A percentile compares a stretch with the other conserved stretches of the same genome.
Conservation (phyloP, 2,113 vertebrate genomes). For the Nannobrachium achirus region DNA sequence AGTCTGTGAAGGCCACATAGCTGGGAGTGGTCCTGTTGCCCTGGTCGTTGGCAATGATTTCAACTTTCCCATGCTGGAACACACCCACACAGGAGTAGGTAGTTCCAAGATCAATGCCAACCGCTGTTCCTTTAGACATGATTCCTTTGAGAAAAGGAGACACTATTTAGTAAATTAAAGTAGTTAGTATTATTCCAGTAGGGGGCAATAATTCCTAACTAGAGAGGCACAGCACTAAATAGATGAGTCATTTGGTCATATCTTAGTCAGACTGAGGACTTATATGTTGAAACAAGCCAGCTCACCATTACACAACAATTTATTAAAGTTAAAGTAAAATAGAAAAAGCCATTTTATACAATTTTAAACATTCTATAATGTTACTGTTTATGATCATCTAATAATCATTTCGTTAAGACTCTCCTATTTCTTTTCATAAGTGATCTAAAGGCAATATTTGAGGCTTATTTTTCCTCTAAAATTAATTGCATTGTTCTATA, state of each 20-base stretch:
- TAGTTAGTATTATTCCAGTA: constrained; percentile 10
- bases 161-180: not conserved
- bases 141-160: constrained; percentile 27
- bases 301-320: not conserved
- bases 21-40: constrained; percentile 73
- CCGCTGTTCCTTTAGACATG: constrained; percentile 86
- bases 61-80: constrained; percentile 91
- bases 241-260: too few relatives aligned
- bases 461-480: not conserved
- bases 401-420: not conserved
- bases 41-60: constrained; percentile 90
- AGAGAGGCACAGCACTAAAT: not conserved
- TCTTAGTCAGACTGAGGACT: too few relatives aligned
- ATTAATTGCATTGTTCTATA: not conserved
- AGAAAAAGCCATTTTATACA: too few relatives aligned
- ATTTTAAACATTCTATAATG: too few relatives aligned
- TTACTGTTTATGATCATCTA: too few relatives aligned
- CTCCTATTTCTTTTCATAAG: not conserved
- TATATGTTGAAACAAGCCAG: not conserved
- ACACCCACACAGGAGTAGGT: constrained; percentile 92
- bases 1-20: constrained; percentile 72
- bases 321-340: not conserved
- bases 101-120: constrained; percentile 91
- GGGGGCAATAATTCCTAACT: constrained; percentile 10
- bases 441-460: not conserved